Base-by-base conservation (phyloP, 2,113 vertebrate genomes). In the Hydrochoerus hydrochaeris region DNA sequence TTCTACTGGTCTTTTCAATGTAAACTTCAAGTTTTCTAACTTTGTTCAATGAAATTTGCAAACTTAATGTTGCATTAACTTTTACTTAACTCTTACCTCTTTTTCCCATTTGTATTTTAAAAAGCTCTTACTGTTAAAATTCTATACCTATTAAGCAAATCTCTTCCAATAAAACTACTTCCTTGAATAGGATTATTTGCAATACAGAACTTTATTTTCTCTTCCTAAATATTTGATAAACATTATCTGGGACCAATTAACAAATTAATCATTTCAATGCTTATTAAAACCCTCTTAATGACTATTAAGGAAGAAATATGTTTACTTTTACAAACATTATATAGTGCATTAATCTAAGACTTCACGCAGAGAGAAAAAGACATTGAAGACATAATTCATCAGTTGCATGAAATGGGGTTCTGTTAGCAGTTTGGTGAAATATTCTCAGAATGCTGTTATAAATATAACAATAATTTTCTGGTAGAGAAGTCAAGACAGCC, bases 381-480 rank as follows among this genome's bases (percentile, higher is more conserved):
- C 95, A 96, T 87, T 94, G 96, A 97, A 97, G 90, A 35, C 62
- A 89, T 96, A 95, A 97, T 91, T 97, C 94, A 97, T 44, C 88
- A 93, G 73, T 54, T 73, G 63, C 78, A 67, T 83, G 86, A 93
- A 88, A 78, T 26, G 46, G 60, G 57, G 38, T 83, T 90, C 65
- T 32, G 3, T 94, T 78, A 94, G 65, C 28, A 92, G 73, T 41
- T 86, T 52, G 57, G 38, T 97, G 88, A 97, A 97, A 96, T 98
- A 97, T 57, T 95, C 54, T 95, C n/a, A 77, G 78, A 96, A 83
- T 91, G 75, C 69, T 92, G 62, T 98, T 96, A 97, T 95, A 95
- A 96, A 97, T 97, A 98, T 89, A 97, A 91, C 93, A 97, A 96
- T 93, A 97, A 96, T 97, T 96, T 97, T 96, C 95, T 97, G 95